Conservation (phyloP, 2,888 invertebrate species). For the Hylaea fasciaria region DNA sequence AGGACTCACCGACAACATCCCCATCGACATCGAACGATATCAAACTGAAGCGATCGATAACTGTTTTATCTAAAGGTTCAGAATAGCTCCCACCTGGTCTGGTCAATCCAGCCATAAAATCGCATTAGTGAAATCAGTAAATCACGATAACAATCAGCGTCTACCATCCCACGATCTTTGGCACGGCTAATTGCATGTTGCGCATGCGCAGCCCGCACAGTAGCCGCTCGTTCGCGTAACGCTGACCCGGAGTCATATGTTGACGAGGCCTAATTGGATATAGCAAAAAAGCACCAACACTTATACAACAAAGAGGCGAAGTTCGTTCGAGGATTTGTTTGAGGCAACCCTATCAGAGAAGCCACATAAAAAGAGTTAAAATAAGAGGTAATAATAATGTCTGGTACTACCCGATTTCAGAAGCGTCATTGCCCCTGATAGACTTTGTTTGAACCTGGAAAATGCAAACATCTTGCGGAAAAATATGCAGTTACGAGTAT, state of each 20-base stretch:
- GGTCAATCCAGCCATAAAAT: conserved; percentile 20
- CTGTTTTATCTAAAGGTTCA: background rate
- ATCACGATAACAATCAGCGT: conserved; percentile 33
- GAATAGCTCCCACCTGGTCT: background rate
- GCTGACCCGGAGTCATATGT: conserved; percentile 13
- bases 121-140: conserved; percentile 25
- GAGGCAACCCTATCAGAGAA: too few species aligned
- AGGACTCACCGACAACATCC: too few species aligned
- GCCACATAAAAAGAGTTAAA: too few species aligned
- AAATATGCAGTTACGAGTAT: too few species aligned
- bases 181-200: conserved; percentile 39
- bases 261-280: conserved; percentile 11
- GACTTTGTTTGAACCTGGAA: too few species aligned
- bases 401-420: too few species aligned
- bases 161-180: conserved; percentile 40
- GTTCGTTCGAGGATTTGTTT: too few species aligned
- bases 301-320: too few species aligned
- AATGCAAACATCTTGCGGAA: too few species aligned
- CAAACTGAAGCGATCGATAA: background rate
- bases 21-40: too few species aligned
- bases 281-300: background rate
- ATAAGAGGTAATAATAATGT: too few species aligned
- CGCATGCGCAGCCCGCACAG: conserved; percentile 12
- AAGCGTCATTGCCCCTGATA: too few species aligned
- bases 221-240: conserved; percentile 10